phyloP scores from a whole-genome alignment of 2,888 invertebrate species.

The Unio pictorum region DNA sequence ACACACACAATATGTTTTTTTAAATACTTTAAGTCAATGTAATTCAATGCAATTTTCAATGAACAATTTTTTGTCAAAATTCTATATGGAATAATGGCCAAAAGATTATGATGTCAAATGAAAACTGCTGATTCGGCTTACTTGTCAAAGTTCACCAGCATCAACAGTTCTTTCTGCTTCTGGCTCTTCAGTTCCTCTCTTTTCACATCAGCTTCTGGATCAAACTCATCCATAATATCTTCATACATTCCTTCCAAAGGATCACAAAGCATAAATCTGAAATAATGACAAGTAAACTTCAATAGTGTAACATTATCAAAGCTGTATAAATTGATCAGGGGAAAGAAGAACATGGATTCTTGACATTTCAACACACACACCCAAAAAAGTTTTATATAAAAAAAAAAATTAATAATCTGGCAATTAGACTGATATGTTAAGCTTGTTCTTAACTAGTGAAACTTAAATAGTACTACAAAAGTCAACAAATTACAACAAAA shows the following conservation, averaged over 20 bases:
- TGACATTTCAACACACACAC: too few species aligned
- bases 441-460: too few species aligned
- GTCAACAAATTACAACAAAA: conserved; percentile 5
- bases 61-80: too few species aligned
- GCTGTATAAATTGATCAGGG: too few species aligned
- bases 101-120: background rate
- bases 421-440: too few species aligned
- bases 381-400: too few species aligned
- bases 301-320: too few species aligned
- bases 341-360: too few species aligned
- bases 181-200: conserved; percentile 47
- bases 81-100: too few species aligned
- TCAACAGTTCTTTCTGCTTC: conserved; percentile 57
- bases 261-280: conserved; percentile 63
- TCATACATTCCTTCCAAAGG: conserved; percentile 63
- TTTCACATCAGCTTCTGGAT: conserved; percentile 45
- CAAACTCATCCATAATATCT: conserved; percentile 59
- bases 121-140: conserved; percentile 22
- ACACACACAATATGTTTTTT: background rate
- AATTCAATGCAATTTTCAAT: background rate
- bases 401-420: too few species aligned
- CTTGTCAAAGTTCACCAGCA: conserved; percentile 71
- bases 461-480: too few species aligned
- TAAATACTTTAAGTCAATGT: background rate
- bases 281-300: background rate